A percentile compares a stretch with the other conserved stretches of the same genome.
phyloP scores from a whole-genome alignment of 2,888 invertebrate species.

The Ophion slaviceki region DNA sequence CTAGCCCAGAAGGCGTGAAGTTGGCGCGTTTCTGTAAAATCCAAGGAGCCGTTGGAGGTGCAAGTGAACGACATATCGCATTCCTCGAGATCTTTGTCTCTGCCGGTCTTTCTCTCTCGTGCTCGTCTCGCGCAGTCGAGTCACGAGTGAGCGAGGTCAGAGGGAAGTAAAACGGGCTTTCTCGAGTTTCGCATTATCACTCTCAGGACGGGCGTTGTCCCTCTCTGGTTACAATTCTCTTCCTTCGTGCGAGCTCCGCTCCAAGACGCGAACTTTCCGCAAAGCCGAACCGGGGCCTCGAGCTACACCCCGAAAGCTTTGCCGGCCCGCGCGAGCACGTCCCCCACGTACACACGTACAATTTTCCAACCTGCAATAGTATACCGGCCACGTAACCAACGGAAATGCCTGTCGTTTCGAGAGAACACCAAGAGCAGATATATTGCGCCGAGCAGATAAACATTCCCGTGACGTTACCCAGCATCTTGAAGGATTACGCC shows the following conservation, averaged over 20 bases:
- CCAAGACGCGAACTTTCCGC: conserved; percentile 38
- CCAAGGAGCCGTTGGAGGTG: neutral
- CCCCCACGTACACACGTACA: neutral
- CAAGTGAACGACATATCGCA: conserved; percentile 53
- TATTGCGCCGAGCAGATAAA: conserved; percentile 93
- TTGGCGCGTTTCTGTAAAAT: conserved; percentile 8
- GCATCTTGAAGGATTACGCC: conserved; percentile 92
- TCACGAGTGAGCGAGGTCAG: conserved; percentile 51
- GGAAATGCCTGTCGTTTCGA: conserved; percentile 52
- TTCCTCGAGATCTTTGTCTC: conserved; percentile 36
- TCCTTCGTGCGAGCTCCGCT: neutral
- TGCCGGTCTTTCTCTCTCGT: neutral
- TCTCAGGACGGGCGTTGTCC: conserved; percentile 59
- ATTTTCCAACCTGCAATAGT: conserved; percentile 15
- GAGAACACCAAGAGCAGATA: conserved; percentile 85
- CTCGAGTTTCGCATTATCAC: conserved; percentile 64
- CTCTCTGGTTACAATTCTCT: conserved; percentile 60
- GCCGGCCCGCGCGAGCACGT: neutral
- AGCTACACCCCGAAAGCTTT: conserved; percentile 25
- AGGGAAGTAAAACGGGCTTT: conserved; percentile 55
- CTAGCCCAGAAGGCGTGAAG: conserved; percentile 17
- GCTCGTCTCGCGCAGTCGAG: conserved; percentile 36
- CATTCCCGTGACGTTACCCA: conserved; percentile 92
- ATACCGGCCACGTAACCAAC: conserved; percentile 3
- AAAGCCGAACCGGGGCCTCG: conserved; percentile 40